These are phyloP conservation scores for Clarias fuscus DNA, from an alignment of 2,797 vertebrate species.

Conservation along the genomic window DNA sequence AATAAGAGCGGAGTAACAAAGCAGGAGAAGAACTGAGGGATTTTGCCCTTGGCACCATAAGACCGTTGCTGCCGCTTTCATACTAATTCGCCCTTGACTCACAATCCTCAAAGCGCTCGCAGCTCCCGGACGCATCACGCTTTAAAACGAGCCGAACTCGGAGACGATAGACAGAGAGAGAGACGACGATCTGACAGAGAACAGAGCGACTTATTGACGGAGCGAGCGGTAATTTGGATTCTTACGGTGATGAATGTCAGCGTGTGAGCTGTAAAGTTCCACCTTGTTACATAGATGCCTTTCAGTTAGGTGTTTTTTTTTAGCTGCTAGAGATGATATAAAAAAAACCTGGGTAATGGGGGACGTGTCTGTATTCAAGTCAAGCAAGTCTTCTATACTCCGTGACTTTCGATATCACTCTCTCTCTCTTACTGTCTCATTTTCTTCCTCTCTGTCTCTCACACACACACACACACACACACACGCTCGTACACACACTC, in stretches of 20 bases:
- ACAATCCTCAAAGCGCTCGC: background rate
- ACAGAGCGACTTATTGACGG: background rate
- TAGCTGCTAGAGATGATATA: background rate
- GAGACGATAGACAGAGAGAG: background rate
- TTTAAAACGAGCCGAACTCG: background rate
- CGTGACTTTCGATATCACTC: background rate
- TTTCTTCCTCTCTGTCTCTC: too few relatives aligned
- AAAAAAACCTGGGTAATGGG: background rate
- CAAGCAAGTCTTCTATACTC: background rate
- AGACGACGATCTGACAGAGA: background rate
- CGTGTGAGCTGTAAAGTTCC: background rate
- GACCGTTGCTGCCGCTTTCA: conserved; percentile 17
- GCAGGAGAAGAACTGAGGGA: background rate
- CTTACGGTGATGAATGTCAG: background rate
- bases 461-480: background rate
- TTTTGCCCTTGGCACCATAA: conserved; percentile 23
- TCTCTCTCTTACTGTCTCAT: background rate
- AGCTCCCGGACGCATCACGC: background rate
- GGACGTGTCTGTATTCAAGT: background rate
- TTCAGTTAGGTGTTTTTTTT: background rate
- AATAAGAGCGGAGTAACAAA: conserved; percentile 1
- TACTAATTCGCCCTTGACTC: conserved; percentile 32
- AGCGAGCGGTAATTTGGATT: background rate
- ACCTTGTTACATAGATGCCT: background rate
- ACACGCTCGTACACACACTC: background rate